These are phyloP conservation scores for Astreopora myriophthalma DNA, from an alignment of 64 coral and sea anemone species.

Conservation along the genomic window DNA sequence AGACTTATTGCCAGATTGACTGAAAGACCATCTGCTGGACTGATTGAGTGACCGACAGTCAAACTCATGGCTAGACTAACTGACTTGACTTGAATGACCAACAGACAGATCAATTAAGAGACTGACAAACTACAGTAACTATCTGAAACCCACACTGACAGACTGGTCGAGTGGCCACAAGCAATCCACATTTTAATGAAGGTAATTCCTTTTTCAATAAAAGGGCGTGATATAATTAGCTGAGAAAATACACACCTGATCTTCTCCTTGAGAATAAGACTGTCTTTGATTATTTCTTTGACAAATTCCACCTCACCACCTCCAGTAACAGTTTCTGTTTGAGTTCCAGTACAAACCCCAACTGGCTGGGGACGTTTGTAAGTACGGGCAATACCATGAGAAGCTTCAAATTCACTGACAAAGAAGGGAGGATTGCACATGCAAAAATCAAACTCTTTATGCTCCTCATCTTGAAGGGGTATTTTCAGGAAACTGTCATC, in stretches of 20 bases:
- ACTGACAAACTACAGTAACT: too few species aligned
- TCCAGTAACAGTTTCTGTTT: constrained; percentile 83
- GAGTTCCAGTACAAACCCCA: constrained; percentile 84
- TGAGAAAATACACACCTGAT: constrained; percentile 77
- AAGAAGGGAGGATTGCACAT: constrained; percentile 99
- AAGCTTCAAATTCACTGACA: constrained; percentile 72
- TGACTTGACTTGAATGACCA: too few species aligned
- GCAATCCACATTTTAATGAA: too few species aligned
- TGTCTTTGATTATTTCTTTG: constrained; percentile 90
- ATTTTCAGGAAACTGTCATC: constrained; percentile 55
- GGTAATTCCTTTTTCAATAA: too few species aligned
- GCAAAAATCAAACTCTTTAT: constrained; percentile 72
- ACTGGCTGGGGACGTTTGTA: constrained; percentile 78
- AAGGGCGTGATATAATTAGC: background rate
- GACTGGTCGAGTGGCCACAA: too few species aligned
- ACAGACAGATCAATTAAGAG: too few species aligned
- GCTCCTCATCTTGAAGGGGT: constrained; percentile 60
- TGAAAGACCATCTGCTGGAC: too few species aligned
- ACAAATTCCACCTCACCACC: constrained; percentile 98
- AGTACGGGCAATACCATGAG: constrained; percentile 62
- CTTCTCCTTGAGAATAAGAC: constrained; percentile 71
- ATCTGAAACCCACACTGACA: too few species aligned
- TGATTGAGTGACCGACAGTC: too few species aligned
- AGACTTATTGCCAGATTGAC: too few species aligned
- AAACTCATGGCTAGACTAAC: too few species aligned